phyloP scores from a whole-genome alignment of 1,140 invertebrate species.

The Apis cerana region DNA sequence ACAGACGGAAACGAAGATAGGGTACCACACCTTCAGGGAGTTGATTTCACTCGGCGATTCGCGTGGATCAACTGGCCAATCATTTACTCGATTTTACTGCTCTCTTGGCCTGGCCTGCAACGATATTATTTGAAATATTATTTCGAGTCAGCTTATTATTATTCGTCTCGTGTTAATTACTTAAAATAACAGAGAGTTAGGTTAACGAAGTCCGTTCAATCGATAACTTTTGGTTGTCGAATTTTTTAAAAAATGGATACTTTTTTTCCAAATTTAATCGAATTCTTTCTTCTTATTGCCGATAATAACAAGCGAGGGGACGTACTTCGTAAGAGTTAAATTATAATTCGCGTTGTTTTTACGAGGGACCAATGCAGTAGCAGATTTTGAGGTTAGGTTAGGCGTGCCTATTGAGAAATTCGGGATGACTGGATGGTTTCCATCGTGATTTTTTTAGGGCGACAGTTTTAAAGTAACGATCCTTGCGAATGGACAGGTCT shows the following conservation, averaged over 20 bases:
- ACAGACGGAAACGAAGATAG: constrained; percentile 2
- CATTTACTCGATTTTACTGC: constrained; percentile 60
- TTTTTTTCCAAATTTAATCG: too few species aligned
- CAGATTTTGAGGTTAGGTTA: not conserved
- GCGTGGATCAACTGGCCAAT: constrained; percentile 46
- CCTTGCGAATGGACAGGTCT: too few species aligned
- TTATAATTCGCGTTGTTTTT: constrained; percentile 27
- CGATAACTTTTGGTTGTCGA: too few species aligned
- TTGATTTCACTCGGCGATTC: constrained; percentile 46
- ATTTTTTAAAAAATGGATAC: too few species aligned
- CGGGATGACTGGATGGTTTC: not conserved
- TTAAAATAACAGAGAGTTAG: too few species aligned
- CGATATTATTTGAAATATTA: constrained; percentile 14
- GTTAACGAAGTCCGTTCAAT: not conserved
- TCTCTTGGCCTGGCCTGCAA: too few species aligned
- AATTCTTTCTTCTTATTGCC: too few species aligned
- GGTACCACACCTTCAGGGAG: constrained; percentile 50
- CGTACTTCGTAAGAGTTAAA: too few species aligned
- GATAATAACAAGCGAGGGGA: too few species aligned
- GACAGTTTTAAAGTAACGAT: not conserved
- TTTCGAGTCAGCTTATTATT: too few species aligned
- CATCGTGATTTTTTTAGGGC: not conserved
- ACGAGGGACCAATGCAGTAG: constrained; percentile 40
- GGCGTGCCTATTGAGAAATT: not conserved
- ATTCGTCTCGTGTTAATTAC: too few species aligned